Conservation (phyloP, 35 echinoderm and acorn worm genomes). For the Acanthaster planci region DNA sequence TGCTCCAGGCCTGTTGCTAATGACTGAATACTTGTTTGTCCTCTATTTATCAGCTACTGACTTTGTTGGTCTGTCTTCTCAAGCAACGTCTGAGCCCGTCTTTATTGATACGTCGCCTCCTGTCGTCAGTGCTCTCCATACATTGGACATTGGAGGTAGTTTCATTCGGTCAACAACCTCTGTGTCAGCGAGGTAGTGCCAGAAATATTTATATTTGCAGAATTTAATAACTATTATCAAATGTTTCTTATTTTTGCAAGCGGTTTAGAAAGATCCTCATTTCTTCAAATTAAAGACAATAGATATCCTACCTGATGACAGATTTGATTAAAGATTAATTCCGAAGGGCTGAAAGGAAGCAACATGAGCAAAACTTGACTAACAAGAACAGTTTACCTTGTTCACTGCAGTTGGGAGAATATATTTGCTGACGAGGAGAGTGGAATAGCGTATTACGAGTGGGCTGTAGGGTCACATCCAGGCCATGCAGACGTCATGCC, state of each 20-base stretch:
- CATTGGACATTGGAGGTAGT: conserved; percentile 4
- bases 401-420: conserved; percentile 17
- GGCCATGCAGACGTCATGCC: conserved; percentile 43
- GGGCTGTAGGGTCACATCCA: conserved; percentile 41
- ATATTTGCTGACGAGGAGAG: conserved; percentile 28
- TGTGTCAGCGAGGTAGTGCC: background rate
- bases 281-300: background rate
- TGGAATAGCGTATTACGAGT: conserved; percentile 42
- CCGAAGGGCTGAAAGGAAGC: background rate
- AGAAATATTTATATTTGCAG: background rate
- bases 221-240: background rate
- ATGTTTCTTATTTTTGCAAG: background rate
- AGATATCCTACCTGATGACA: background rate
- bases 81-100: background rate
- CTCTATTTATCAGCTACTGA: conserved; percentile 21
- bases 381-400: background rate
- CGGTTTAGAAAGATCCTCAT: background rate
- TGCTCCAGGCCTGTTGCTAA: background rate
- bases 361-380: background rate
- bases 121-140: background rate
- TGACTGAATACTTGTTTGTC: background rate
- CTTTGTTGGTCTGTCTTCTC: conserved; percentile 38
- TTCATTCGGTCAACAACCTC: background rate
- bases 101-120: conserved; percentile 36
- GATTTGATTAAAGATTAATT: background rate